Conservation (phyloP, 2,797 vertebrate species). For the Falco berigora region DNA sequence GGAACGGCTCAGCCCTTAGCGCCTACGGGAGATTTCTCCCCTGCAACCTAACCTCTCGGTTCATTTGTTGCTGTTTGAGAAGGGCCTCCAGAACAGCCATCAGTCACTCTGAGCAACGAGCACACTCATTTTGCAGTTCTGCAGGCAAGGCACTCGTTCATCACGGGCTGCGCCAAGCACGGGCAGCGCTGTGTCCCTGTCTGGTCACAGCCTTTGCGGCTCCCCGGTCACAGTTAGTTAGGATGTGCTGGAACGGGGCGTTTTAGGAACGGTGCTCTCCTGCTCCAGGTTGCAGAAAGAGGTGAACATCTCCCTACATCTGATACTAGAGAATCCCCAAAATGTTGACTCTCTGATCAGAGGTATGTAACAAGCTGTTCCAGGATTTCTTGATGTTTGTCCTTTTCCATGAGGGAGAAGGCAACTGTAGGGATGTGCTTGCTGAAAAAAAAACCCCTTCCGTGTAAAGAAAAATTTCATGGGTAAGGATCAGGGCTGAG, state of each 20-base stretch:
- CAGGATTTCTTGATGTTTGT: background rate
- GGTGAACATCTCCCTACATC: background rate
- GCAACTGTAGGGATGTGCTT: background rate
- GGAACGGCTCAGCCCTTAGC: background rate
- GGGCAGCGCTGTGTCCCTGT: background rate
- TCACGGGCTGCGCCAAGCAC: rapidly evolving
- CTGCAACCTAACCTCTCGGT: rapidly evolving
- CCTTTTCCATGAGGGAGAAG: background rate
- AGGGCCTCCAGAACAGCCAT: background rate
- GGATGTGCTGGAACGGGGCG: background rate
- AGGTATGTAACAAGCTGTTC: background rate
- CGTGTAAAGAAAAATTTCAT: background rate
- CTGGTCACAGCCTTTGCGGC: background rate
- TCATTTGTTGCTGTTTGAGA: background rate
- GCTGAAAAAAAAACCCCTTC: background rate
- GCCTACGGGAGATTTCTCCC: background rate
- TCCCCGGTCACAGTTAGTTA: background rate
- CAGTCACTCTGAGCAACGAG: background rate
- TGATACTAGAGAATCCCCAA: background rate
- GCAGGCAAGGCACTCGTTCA: background rate
- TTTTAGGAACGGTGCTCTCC: background rate
- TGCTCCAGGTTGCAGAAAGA: slow-evolving; percentile 32
- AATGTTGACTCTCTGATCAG: slow-evolving; percentile 9
- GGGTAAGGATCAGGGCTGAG: background rate
- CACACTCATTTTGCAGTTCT: background rate